Percentiles rank a stretch among this genome's conserved stretches.
These are phyloP conservation scores for Carettochelys insculpta DNA, from an alignment of 2,113 vertebrate genomes.

Conservation along the genomic window DNA sequence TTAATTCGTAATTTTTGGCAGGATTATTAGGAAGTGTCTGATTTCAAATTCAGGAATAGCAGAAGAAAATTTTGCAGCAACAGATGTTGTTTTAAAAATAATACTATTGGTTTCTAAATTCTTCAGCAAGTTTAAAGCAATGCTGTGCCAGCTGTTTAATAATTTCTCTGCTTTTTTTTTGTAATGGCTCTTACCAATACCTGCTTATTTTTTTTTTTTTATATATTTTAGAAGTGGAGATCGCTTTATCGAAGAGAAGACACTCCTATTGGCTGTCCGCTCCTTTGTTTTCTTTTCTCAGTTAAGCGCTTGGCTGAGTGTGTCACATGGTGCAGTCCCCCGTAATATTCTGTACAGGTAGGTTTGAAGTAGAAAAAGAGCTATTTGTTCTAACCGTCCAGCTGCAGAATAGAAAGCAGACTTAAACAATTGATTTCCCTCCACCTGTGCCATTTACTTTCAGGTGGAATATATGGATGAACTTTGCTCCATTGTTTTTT, in stretches of 20 bases:
- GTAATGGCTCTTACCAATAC: background rate
- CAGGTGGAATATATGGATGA: background rate
- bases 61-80: background rate
- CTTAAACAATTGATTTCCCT: background rate
- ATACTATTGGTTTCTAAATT: background rate
- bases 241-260: slow-evolving; percentile 96
- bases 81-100: background rate
- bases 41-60: background rate
- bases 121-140: background rate
- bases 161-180: background rate
- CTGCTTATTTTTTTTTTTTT: slow-evolving; percentile 22
- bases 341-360: slow-evolving; percentile 98
- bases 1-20: background rate
- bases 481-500: background rate
- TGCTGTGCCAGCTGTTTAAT: too few relatives aligned
- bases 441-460: background rate
- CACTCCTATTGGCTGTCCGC: slow-evolving; percentile 92
- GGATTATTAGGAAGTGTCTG: background rate
- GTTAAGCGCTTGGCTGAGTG: slow-evolving; percentile 97
- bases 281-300: slow-evolving; percentile 99
- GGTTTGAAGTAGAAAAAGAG: background rate
- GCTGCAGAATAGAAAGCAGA: background rate
- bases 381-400: accelerated
- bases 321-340: slow-evolving; percentile 96
- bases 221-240: slow-evolving; percentile 86